phyloP scores from a whole-genome alignment of 1,140 invertebrate genomes.

The Chionoecetes opilio region DNA sequence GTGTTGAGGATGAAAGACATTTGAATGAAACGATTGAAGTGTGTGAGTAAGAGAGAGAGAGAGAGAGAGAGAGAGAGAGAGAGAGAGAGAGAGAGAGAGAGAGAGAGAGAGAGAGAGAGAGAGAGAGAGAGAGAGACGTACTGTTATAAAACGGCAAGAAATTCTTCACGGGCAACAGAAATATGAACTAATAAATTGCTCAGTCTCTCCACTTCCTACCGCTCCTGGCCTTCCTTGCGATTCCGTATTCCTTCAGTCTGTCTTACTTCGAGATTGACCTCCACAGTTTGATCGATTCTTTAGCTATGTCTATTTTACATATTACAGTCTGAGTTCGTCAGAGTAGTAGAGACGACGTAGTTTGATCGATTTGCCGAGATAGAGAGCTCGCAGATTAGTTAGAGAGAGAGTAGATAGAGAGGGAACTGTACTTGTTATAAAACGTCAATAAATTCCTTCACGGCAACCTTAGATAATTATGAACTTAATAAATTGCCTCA shows the following conservation, averaged over 20 bases:
- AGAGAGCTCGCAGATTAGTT: too few species aligned
- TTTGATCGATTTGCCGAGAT: too few species aligned
- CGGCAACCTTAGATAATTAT: slow-evolving; percentile 11
- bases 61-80: not conserved
- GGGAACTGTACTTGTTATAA: not conserved
- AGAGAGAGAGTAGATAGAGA: not conserved
- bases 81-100: not conserved
- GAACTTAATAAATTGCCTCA: not conserved
- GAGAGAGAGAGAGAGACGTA: not conserved
- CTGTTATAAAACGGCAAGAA: not conserved
- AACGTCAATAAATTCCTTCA: not conserved
- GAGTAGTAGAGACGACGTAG: too few species aligned
- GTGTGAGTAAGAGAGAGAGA: not conserved
- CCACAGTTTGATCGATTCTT: too few species aligned
- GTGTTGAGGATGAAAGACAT: not conserved
- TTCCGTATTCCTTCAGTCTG: too few species aligned
- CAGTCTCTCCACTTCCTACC: too few species aligned
- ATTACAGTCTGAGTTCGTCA: too few species aligned
- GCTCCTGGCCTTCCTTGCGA: too few species aligned
- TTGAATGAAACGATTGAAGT: not conserved
- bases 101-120: not conserved
- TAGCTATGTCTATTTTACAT: too few species aligned
- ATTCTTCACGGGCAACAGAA: too few species aligned
- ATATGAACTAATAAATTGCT: too few species aligned
- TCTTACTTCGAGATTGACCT: too few species aligned